Evolutionary conservation across 2,888 invertebrate genomes (phyloP), one percentile per base, ranked within the genome.

Genomic region (Omphaloscelis lunosa): DNA sequence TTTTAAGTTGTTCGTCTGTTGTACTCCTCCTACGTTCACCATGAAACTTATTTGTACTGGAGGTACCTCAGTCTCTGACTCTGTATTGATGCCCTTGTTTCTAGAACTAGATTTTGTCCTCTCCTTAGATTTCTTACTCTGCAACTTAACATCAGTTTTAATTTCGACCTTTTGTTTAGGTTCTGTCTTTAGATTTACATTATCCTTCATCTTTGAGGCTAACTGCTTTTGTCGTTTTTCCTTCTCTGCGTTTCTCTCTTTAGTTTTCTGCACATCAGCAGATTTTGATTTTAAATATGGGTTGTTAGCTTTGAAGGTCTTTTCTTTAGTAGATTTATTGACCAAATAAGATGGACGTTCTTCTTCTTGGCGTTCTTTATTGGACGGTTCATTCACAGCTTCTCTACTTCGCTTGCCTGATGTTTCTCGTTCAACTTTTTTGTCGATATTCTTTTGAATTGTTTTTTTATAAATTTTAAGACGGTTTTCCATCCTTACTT

Each of bases 401-500:
- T 85, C 83, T 58, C 80, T 88, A 39, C 11, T 74, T 48, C 83
- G 85, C 62, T 84, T 91, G 2, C 83, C 84, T 29, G 90, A 86
- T 39, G 72, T 53, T 2, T 90, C 90, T 74, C 86, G 90, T 82
- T 92, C 91, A 53, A 77, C 34, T 75, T 90, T 93, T 83, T 90
- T 93, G 9, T 93, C 91, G 3, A 87, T 90, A 41, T 95, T 94
- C 58, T 86, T 89, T 89, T 95, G 92, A 45, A 93, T 82, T 0
- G 93, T 90, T 71, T 93, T 95, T 85, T 95, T 96, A 77, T 96
- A 96, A 82, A 96, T 96, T 89, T 90, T 94, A 5, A 96, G 88
- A 34, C 96, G 91, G 82, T 96, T 96, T 89, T 95, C 96, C 95
- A 95, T 96, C 85, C 96, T 92, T 0, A 96, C 95, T 82, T 94